A percentile compares a stretch with the other conserved stretches of the same genome.
These are phyloP conservation scores for Loris lydekkerianus DNA, from an alignment of 2,797 vertebrate genomes.

Conservation along the genomic window DNA sequence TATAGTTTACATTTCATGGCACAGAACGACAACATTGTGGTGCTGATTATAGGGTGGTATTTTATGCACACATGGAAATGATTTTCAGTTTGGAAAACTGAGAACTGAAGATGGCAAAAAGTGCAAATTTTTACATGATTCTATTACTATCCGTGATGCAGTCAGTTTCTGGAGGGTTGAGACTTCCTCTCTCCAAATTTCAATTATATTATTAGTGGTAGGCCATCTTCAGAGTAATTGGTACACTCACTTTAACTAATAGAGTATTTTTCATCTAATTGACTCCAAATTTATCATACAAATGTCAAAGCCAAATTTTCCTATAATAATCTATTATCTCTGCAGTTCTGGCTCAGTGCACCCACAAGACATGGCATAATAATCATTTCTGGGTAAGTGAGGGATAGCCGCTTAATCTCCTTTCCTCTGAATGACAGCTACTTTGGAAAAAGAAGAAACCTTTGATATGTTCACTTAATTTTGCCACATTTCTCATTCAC, in stretches of 20 bases:
- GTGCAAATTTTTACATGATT: constrained; percentile 81
- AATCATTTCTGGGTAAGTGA: constrained; percentile 85
- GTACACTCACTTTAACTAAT: constrained; percentile 89
- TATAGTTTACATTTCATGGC: constrained; percentile 2
- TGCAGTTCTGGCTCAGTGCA: constrained; percentile 89
- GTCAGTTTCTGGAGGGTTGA: constrained; percentile 80
- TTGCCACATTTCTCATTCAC: constrained; percentile 63
- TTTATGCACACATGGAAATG: constrained; percentile 55
- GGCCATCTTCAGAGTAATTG: constrained; percentile 88
- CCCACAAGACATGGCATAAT: constrained; percentile 83
- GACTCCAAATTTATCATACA: constrained; percentile 90
- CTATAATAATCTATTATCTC: constrained; percentile 91
- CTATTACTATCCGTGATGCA: constrained; percentile 71
- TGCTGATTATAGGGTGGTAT: constrained; percentile 39
- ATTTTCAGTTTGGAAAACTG: constrained; percentile 49
- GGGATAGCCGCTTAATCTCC: constrained; percentile 85
- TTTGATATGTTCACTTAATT: constrained; percentile 81
- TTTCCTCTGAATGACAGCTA: constrained; percentile 77
- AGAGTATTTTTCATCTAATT: constrained; percentile 91
- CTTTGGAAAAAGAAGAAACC: constrained; percentile 82
- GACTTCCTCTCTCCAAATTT: constrained; percentile 87
- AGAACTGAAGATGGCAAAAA: constrained; percentile 70
- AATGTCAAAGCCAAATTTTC: constrained; percentile 90
- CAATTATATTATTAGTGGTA: constrained; percentile 89
- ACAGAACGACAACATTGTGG: constrained; percentile 46